These are phyloP conservation scores for Fissipunctia ypsillon DNA, from an alignment of 2,888 invertebrate genomes.

Conservation along the genomic window DNA sequence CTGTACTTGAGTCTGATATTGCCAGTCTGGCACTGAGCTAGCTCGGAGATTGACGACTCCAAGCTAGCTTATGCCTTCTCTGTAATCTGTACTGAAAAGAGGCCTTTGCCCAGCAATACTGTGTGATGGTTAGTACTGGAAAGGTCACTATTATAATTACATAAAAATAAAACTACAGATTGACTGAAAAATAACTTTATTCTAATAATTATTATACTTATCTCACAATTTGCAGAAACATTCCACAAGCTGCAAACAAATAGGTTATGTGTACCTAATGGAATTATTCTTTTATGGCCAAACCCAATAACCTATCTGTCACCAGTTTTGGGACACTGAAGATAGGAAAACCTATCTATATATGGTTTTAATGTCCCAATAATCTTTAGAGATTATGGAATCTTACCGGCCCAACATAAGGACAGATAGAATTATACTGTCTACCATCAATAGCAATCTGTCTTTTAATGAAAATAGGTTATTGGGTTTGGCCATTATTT, in stretches of 20 bases:
- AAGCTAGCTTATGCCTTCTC: not conserved
- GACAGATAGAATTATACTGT: too few relatives aligned
- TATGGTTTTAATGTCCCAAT: too few relatives aligned
- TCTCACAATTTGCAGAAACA: slow-evolving; percentile 86
- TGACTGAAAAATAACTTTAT: slow-evolving; percentile 90
- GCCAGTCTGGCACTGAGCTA: not conserved
- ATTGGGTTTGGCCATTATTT: too few relatives aligned
- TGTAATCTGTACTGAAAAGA: not conserved
- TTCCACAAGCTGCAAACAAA: slow-evolving; percentile 84
- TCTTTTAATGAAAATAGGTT: too few relatives aligned
- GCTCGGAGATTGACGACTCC: not conserved
- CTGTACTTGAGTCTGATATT: not conserved
- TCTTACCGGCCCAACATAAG: too few relatives aligned
- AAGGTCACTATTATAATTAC: not conserved
- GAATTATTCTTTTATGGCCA: slow-evolving; percentile 86
- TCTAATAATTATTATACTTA: slow-evolving; percentile 88
- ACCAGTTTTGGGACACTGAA: too few relatives aligned
- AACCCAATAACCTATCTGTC: too few relatives aligned
- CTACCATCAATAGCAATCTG: too few relatives aligned
- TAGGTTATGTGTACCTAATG: slow-evolving; percentile 84
- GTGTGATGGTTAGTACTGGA: not conserved
- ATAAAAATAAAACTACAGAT: slow-evolving; percentile 79
- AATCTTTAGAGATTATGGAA: too few relatives aligned
- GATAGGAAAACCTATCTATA: too few relatives aligned
- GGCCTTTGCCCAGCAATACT: not conserved